Evolutionary conservation across 2,888 invertebrate genomes (phyloP), one percentile per base, ranked within the genome.

Genomic region (Tuta absoluta): DNA sequence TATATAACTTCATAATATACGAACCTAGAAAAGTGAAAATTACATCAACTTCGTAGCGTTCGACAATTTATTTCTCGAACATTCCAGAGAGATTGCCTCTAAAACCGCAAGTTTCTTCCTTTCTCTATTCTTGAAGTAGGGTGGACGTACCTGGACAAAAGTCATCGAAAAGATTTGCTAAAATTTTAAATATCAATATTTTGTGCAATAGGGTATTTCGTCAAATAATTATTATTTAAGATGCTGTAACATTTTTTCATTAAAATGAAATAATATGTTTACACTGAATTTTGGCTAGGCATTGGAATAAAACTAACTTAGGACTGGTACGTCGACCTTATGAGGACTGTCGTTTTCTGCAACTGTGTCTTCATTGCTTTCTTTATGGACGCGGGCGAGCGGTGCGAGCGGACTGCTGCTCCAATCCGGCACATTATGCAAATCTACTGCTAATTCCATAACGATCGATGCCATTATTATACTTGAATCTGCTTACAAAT

Each of bases 401-500:
- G 41, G 11, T n/a, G 17, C 45, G 45, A 17, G 45, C 45, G 45
- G 45, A 45, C n/a, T 4, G 45, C 41, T 3, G 45, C 45, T 45
- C n/a, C 45, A 45, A 17, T 17, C 45, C 17, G 10, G 45, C 45
- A 17, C 38, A 19, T 58, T 58, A 58, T 58, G 58, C 58, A 58
- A 58, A 58, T 58, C 37, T 37, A 19, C 37, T 24, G 38, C 11
- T 58, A 58, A 58, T 58, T 19, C 24, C 21, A 58, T 58, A 7
- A 38, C 38, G 58, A 58, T 58, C 58, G 21, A 58, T 58, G 45
- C 17, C 45, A 45, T 41, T 41, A 41, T 41, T 11, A 41, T 14
- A 14, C 41, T 41, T 41, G 41, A 41, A 41, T 45, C 45, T 17
- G 45, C 45, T 45, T 45, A 45, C 45, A 45, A 45, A 45, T 45